Percentiles rank a stretch among this genome's conserved stretches.
These are phyloP conservation scores for Felis chaus DNA, from an alignment of 2,113 vertebrate genomes.

Conservation along the genomic window DNA sequence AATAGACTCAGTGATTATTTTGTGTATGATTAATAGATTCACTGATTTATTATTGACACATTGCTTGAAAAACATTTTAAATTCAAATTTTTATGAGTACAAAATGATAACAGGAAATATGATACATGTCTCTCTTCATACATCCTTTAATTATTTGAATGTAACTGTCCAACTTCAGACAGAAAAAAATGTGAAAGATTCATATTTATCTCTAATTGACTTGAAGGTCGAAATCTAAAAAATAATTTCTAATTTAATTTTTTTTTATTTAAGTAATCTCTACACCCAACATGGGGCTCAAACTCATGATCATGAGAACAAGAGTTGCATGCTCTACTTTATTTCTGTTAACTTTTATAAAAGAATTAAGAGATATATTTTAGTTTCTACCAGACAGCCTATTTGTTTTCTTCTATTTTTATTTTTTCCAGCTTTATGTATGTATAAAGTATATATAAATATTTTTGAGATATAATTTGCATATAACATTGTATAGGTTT, in stretches of 20 bases:
- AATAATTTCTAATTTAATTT: too few species aligned
- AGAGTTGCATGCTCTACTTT: too few species aligned
- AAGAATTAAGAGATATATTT: not conserved
- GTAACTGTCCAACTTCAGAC: not conserved
- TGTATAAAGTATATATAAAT: not conserved
- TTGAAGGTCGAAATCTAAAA: not conserved
- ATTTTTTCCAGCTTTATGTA: not conserved
- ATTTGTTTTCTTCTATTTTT: not conserved
- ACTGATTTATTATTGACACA: not conserved
- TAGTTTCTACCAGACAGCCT: not conserved
- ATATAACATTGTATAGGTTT: not conserved
- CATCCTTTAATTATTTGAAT: not conserved
- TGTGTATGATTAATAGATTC: not conserved
- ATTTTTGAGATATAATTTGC: not conserved
- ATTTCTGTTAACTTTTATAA: not conserved
- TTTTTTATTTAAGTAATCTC: not conserved
- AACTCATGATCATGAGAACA: too few species aligned
- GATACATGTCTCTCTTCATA: not conserved
- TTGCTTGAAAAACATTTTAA: not conserved
- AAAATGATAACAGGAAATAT: not conserved
- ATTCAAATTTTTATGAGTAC: not conserved
- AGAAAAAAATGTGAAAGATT: not conserved
- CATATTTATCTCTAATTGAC: not conserved
- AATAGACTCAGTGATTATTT: not conserved
- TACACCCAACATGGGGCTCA: too few species aligned